Evolutionary conservation across 2,113 vertebrate species (phyloP), one percentile per base, ranked within the genome.

Genomic region (Dromiciops gliroides): DNA sequence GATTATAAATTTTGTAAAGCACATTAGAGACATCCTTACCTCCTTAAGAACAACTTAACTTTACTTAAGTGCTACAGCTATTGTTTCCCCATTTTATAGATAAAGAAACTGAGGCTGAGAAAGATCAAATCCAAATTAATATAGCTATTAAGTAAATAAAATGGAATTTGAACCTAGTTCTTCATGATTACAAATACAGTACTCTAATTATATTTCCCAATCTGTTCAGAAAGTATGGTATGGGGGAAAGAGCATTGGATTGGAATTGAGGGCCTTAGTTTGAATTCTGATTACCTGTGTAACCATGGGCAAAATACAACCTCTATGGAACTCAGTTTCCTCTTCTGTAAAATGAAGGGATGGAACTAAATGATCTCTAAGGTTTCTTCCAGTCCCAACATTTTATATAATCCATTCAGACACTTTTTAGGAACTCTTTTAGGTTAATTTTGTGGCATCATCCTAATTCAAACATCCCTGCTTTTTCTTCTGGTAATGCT

Each of bases 401-500:
- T 60, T 60, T 60, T 44, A 44, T 44, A 22, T 22, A 83, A 83
- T 44, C 44, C 14, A 44, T 83, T 83, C 37, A 83, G 96, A 56
- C 90, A 50, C 90, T 93, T 50, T 93, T 95, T 92, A 88, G 90
- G 51, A 96, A 94, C 94, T 48, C 89, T 92, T 92, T 96, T 75
- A 19, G 31, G 50, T 94, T 92, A 91, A 51, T 49, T 67, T 25
- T 90, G 31, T 92, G 92, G 95, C 51, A 95, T 67, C n/a, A 89
- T 92, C 91, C 91, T 93, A 95, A 96, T 91, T 95, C 89, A 93
- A 90, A 97, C 31, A 93, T 95, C 47, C 50, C 94, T 92, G 96
- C 95, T 95, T 51, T 95, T 51, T 90, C 89, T 91, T 60, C 75
- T 91, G 89, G 92, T 95, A 96, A 96, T 89, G 92, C 95, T 97